A percentile compares a stretch with the other conserved stretches of the same genome.
These are phyloP conservation scores for Desmodus rotundus DNA, from an alignment of 2,113 vertebrate species.

Conservation along the genomic window DNA sequence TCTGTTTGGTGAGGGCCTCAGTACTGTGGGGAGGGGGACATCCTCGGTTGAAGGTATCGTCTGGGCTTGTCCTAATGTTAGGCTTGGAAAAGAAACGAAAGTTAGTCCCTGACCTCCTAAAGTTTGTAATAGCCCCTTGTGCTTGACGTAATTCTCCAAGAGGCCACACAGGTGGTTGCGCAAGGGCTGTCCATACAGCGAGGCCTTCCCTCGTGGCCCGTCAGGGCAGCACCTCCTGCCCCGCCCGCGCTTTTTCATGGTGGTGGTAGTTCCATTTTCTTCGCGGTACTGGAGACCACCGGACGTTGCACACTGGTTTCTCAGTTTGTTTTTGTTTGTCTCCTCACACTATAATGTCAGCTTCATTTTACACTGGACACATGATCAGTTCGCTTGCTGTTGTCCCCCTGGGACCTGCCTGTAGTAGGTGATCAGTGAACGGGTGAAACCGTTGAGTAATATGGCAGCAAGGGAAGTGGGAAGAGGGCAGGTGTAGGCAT, in stretches of 20 bases:
- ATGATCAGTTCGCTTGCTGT: neutral
- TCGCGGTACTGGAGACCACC: neutral
- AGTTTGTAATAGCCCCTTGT: neutral
- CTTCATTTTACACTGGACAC: neutral
- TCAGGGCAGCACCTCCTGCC: neutral
- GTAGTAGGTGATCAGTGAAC: neutral
- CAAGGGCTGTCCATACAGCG: too few relatives aligned
- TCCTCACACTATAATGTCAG: neutral
- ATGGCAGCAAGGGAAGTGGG: neutral
- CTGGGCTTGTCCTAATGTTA: neutral
- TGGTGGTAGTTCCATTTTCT: neutral
- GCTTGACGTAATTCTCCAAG: neutral
- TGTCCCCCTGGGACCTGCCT: neutral
- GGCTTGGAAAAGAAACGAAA: neutral
- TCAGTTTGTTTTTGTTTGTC: neutral
- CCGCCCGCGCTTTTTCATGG: neutral
- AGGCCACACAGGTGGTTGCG: rapidly evolving
- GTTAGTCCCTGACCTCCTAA: neutral
- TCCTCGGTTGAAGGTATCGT: neutral
- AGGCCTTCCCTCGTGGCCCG: neutral
- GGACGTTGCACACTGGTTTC: neutral
- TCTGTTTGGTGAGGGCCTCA: neutral
- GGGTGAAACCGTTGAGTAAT: neutral
- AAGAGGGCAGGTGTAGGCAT: neutral
- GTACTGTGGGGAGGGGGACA: neutral